Conservation (phyloP, 2,113 vertebrate genomes). For the Rhinolophus ferrumequinum region DNA sequence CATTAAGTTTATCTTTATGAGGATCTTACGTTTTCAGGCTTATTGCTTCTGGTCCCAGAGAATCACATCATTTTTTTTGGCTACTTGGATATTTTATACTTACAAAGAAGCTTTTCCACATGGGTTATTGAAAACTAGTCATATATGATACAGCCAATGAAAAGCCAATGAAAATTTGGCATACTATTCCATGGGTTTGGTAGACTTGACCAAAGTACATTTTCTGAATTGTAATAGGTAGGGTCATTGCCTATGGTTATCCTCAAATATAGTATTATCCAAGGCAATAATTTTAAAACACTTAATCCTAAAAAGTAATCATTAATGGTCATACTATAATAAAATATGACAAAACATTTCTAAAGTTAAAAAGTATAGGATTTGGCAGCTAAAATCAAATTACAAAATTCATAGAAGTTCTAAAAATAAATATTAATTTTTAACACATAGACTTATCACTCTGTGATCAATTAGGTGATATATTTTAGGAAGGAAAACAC, state of each 20-base stretch:
- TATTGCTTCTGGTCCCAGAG: neutral
- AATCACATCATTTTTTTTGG: neutral
- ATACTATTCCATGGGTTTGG: neutral
- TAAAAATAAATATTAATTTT: neutral
- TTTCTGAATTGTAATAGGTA: neutral
- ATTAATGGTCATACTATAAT: neutral
- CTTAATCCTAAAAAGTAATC: neutral
- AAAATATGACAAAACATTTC: neutral
- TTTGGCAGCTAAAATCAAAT: neutral
- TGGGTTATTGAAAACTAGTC: neutral
- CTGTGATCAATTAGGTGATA: conserved; percentile 15
- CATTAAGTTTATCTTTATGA: neutral
- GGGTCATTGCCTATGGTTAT: neutral
- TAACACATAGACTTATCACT: neutral
- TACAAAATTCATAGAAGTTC: neutral
- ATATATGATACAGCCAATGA: neutral
- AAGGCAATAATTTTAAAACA: neutral
- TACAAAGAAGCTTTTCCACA: neutral
- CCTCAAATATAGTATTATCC: neutral
- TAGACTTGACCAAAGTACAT: neutral
- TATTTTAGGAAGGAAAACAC: conserved; percentile 28
- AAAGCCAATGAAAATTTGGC: neutral
- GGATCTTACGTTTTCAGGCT: neutral
- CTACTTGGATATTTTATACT: neutral
- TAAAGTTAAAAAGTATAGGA: neutral